A percentile compares a stretch with the other conserved stretches of the same genome.
Evolutionary conservation across 2,888 invertebrate genomes (phyloP).

Genomic region (Sphaerophoria taeniata): DNA sequence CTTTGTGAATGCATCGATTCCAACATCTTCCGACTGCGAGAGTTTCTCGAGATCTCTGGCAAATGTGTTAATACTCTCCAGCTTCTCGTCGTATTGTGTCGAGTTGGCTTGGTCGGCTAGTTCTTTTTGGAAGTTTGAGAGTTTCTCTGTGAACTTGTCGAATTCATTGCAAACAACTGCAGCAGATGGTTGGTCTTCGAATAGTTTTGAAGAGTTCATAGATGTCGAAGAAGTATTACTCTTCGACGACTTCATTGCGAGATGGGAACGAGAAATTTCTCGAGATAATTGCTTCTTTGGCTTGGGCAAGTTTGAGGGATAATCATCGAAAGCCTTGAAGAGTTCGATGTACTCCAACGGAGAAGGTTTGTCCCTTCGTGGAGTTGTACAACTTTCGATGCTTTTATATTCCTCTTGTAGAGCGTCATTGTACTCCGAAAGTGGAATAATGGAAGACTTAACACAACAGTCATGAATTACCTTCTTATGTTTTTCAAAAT

Average conservation of each 20-base stretch:
- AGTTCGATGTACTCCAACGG: slow-evolving; percentile 77
- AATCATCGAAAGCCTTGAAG: slow-evolving; percentile 79
- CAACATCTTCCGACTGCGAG: slow-evolving; percentile 73
- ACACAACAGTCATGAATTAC: slow-evolving; percentile 76
- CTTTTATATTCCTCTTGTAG: slow-evolving; percentile 76
- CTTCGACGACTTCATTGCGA: slow-evolving; percentile 67
- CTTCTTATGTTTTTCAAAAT: slow-evolving; percentile 73
- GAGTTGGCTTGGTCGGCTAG: slow-evolving; percentile 66
- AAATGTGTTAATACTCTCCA: slow-evolving; percentile 77
- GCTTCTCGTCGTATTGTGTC: slow-evolving; percentile 75
- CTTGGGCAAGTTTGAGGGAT: slow-evolving; percentile 79
- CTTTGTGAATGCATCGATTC: slow-evolving; percentile 76
- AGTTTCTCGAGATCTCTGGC: slow-evolving; percentile 79
- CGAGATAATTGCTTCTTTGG: slow-evolving; percentile 72
- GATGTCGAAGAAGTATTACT: slow-evolving; percentile 52
- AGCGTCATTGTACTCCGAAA: slow-evolving; percentile 76
- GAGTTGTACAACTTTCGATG: slow-evolving; percentile 70
- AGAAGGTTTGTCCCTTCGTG: slow-evolving; percentile 72
- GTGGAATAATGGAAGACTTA: slow-evolving; percentile 76
- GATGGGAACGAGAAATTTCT: slow-evolving; percentile 77
- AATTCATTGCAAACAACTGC: slow-evolving; percentile 77
- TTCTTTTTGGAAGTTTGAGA: slow-evolving; percentile 75
- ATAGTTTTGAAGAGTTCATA: slow-evolving; percentile 51
- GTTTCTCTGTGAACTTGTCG: slow-evolving; percentile 77
- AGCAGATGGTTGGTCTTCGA: slow-evolving; percentile 75